phyloP scores from a whole-genome alignment of 2,797 vertebrate species.

The Buphagus erythrorhynchus region DNA sequence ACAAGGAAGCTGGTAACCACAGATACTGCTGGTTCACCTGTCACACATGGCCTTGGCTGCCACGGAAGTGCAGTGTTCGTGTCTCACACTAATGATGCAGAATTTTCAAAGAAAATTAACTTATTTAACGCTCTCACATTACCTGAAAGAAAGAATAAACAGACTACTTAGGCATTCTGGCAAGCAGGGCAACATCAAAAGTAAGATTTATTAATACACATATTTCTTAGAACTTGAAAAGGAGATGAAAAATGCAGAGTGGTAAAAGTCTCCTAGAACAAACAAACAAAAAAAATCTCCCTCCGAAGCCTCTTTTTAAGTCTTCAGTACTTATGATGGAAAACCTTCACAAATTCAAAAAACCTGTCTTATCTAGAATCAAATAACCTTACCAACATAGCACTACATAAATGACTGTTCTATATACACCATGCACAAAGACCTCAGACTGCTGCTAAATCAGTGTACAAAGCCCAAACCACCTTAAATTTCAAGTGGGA shows the following conservation, averaged over 20 bases:
- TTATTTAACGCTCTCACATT: background rate
- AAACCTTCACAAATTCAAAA: background rate
- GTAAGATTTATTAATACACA: rapidly evolving
- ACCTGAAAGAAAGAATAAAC: background rate
- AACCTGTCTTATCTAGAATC: rapidly evolving
- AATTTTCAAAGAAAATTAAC: background rate
- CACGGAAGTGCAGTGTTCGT: rapidly evolving
- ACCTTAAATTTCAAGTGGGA: rapidly evolving
- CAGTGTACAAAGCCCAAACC: background rate
- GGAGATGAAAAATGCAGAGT: rapidly evolving
- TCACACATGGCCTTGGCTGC: background rate
- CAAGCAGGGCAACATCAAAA: background rate
- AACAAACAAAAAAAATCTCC: background rate
- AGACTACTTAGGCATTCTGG: background rate
- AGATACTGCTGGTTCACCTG: background rate
- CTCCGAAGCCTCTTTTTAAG: background rate
- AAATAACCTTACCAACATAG: background rate
- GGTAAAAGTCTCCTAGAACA: rapidly evolving
- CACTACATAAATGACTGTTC: rapidly evolving
- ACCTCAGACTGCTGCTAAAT: background rate
- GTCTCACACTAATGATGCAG: background rate
- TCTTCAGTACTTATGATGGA: background rate
- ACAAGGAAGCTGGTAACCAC: background rate
- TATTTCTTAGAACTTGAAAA: background rate
- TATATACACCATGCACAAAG: rapidly evolving